Evolutionary conservation across 2,888 invertebrate genomes (phyloP).

Genomic region (Xestia rhomboidea): DNA sequence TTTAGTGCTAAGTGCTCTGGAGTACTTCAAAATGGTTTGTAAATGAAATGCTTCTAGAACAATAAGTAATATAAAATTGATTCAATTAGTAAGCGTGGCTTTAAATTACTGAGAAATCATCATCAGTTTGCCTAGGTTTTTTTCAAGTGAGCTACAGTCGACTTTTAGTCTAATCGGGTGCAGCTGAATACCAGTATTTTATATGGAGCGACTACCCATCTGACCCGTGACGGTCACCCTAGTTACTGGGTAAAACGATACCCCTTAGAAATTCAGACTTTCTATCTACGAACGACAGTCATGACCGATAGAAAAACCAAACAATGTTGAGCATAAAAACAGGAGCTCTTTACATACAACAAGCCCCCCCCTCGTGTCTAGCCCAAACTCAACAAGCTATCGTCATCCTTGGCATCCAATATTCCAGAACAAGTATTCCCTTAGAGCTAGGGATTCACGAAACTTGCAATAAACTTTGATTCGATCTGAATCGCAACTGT

Average conservation of each 20-base stretch:
- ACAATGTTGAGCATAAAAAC: background rate
- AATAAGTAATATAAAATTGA: background rate
- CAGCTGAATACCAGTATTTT: background rate
- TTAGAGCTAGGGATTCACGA: background rate
- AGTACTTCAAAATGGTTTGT: background rate
- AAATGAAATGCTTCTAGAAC: background rate
- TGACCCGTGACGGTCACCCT: background rate
- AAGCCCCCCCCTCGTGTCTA: background rate
- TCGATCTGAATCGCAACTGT: background rate
- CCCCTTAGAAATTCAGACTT: background rate
- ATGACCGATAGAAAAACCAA: background rate
- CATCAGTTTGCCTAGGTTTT: background rate
- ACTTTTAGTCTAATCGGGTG: background rate
- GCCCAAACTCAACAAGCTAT: constrained; percentile 9
- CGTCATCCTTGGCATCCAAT: constrained; percentile 35
- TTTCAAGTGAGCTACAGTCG: background rate
- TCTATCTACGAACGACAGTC: background rate
- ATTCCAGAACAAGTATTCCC: constrained; percentile 40
- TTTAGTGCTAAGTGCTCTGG: background rate
- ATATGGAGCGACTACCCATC: background rate
- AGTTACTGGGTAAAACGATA: background rate
- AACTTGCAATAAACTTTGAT: background rate
- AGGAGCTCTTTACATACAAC: background rate
- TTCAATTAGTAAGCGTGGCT: background rate
- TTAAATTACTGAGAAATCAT: background rate